A percentile compares a stretch with the other conserved stretches of the same genome.
These are phyloP conservation scores for Trididemnum clinides DNA, from an alignment of 23 tunicate genomes.

Conservation along the genomic window DNA sequence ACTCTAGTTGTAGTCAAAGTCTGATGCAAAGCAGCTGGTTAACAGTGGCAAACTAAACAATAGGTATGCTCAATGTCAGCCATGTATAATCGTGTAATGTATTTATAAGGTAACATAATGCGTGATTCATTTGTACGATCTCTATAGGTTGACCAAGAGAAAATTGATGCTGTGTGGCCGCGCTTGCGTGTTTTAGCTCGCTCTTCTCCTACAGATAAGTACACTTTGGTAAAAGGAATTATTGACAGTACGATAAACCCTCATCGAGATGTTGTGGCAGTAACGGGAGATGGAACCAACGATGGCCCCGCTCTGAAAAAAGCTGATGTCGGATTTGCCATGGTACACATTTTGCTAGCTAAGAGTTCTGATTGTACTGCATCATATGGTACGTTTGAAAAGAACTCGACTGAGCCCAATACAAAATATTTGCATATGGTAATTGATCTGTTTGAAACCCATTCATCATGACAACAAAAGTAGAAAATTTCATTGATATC, in stretches of 20 bases:
- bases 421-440: too few species aligned
- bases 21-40: too few species aligned
- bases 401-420: too few species aligned
- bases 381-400: too few species aligned
- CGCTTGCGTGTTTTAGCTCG: constrained; percentile 97
- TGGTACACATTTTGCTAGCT: constrained; percentile 54
- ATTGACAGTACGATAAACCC: constrained; percentile 82
- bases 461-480: too few species aligned
- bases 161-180: constrained; percentile 77
- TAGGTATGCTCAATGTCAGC: too few species aligned
- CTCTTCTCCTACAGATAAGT: constrained; percentile 96
- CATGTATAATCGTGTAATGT: too few species aligned
- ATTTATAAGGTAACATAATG: neutral
- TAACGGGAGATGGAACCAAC: constrained; percentile 99
- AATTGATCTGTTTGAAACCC: too few species aligned
- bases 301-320: constrained; percentile 99
- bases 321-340: constrained; percentile 99
- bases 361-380: too few species aligned
- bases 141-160: constrained; percentile 62
- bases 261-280: constrained; percentile 96
- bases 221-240: constrained; percentile 97
- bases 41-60: too few species aligned
- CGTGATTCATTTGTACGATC: neutral
- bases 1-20: too few species aligned
- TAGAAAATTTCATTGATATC: too few species aligned